These are phyloP conservation scores for Mystacornis crossleyi DNA, from an alignment of 2,113 vertebrate species.

Conservation along the genomic window DNA sequence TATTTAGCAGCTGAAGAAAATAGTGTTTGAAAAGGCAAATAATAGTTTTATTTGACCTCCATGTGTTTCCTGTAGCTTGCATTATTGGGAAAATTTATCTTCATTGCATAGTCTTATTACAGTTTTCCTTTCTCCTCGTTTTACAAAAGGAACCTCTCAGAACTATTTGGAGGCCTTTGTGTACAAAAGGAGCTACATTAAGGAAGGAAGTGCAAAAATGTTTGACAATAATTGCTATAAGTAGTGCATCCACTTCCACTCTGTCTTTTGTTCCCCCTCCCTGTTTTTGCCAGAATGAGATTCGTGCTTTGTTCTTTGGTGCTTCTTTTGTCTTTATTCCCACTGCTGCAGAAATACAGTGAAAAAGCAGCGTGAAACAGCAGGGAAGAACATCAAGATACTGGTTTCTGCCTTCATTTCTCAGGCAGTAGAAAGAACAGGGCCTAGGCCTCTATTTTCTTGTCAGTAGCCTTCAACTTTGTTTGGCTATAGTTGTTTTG, in stretches of 20 bases:
- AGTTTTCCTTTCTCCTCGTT: not conserved
- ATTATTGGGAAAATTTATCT: constrained; percentile 49
- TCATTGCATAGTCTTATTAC: not conserved
- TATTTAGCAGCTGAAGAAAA: constrained; percentile 72
- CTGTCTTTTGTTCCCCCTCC: not conserved
- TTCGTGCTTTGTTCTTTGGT: not conserved
- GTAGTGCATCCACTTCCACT: constrained; percentile 14
- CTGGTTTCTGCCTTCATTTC: not conserved
- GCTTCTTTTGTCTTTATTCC: not conserved
- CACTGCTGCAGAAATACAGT: not conserved
- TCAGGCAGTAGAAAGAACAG: not conserved
- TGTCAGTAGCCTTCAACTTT: not conserved
- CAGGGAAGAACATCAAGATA: not conserved
- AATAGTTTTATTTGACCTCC: constrained; percentile 59
- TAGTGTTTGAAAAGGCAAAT: constrained; percentile 66
- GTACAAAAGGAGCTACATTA: constrained; percentile 10
- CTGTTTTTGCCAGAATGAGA: not conserved
- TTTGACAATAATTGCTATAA: constrained; percentile 41
- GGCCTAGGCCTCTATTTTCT: not conserved
- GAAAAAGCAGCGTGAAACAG: not conserved
- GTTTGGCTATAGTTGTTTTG: not conserved
- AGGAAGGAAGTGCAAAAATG: constrained; percentile 48
- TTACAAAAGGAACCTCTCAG: not conserved
- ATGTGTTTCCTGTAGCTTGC: constrained; percentile 28
- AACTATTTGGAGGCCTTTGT: constrained; percentile 5